Base-by-base conservation (phyloP, 2,888 invertebrate species). In the Sylvicola cinctus region DNA sequence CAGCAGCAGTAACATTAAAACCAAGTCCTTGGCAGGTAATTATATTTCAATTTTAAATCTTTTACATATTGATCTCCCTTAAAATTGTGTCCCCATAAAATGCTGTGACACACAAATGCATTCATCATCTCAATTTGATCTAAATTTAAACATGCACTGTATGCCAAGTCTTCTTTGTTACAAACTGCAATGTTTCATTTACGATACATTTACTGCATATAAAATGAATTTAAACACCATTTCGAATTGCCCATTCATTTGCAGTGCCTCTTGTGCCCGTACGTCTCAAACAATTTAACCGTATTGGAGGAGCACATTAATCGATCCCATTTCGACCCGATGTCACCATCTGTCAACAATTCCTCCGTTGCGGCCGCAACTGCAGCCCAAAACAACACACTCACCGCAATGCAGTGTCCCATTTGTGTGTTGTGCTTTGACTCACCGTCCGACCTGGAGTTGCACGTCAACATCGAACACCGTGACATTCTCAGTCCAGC, bases 401-500 rank as follows among this genome's bases (percentile, higher is more conserved):
- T 67, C 51, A 45, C 44, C 40, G 56, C 62, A 8, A 77, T 70
- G 45, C 71, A 74, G 41, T 85, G 85, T 50, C 84, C 85, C 0
- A 66, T 85, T 30, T 85, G 85, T 55, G 68, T 71, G 38, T 68
- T 68, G 42, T 66, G 70, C 32, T 80, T 79, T 49, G 63, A 68
- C 31, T 72, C 72, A 44, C 70, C 73, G n/a, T 69, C 75, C 3
- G 80, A 81, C 50, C 66, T 85, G 33, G 83, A 84, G 54, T 57
- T 81, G 33, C 87, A 87, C 50, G 83, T 85, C 2, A 84, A 84
- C 58, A 75, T 79, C 37, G 81, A 80, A 46, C 84, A 85, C 38
- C 44, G 46, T 31, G 48, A 48, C 40, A 59, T 48, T 32, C 42
- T 48, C 35, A 47, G 46, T 38, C 48, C 48, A 16, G 48, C 45